These are phyloP conservation scores for Venusia cambrica DNA, from an alignment of 2,888 invertebrate species.

Conservation along the genomic window DNA sequence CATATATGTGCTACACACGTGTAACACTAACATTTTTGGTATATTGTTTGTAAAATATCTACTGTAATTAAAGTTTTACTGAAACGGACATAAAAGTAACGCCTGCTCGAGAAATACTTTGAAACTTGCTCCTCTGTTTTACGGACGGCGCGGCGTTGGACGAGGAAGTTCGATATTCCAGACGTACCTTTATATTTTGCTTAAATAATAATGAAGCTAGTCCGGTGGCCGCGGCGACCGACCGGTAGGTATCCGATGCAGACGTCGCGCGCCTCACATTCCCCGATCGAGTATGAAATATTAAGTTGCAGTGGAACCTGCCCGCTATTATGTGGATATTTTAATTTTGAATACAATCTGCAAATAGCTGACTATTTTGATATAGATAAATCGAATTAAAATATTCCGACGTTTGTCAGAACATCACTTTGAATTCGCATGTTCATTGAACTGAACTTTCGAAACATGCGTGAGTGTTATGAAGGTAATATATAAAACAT, in stretches of 20 bases:
- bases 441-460: too few relatives aligned
- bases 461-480: too few relatives aligned
- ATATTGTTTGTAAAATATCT: slow-evolving; percentile 23
- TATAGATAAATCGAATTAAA: too few relatives aligned
- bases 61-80: slow-evolving; percentile 24
- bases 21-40: slow-evolving; percentile 24
- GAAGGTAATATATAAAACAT: too few relatives aligned
- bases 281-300: slow-evolving; percentile 58
- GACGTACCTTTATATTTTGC: slow-evolving; percentile 38
- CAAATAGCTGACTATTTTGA: slow-evolving; percentile 8
- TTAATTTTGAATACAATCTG: slow-evolving; percentile 40
- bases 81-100: slow-evolving; percentile 16
- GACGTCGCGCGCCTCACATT: slow-evolving; percentile 55
- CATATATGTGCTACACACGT: slow-evolving; percentile 30
- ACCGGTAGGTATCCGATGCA: slow-evolving; percentile 51
- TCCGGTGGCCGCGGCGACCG: slow-evolving; percentile 55
- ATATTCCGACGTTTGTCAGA: too few relatives aligned
- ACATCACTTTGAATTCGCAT: too few relatives aligned
- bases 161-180: slow-evolving; percentile 30
- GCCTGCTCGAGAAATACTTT: slow-evolving; percentile 30
- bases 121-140: slow-evolving; percentile 28
- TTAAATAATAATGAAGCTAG: slow-evolving; percentile 65
- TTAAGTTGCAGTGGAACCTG: slow-evolving; percentile 48
- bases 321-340: slow-evolving; percentile 44
- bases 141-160: slow-evolving; percentile 17